Percentiles rank a stretch among this genome's conserved stretches.
Evolutionary conservation across 2,113 vertebrate genomes (phyloP).

Genomic region (Cardinalis cardinalis): DNA sequence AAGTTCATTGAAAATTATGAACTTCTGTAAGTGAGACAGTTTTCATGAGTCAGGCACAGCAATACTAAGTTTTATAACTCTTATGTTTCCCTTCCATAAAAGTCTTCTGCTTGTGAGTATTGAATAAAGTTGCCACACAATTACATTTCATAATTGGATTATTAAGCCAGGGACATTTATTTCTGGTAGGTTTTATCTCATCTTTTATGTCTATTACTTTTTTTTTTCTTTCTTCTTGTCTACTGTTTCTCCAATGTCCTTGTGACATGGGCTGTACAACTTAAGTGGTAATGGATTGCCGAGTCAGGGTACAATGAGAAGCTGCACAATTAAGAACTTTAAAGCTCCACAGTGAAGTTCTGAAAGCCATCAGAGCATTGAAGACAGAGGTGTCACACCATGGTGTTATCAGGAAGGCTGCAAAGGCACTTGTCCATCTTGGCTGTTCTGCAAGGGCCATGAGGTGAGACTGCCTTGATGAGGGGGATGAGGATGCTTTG

Average conservation of each 20-base stretch:
- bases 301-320: not conserved
- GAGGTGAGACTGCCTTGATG: not conserved
- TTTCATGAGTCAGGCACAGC: not conserved
- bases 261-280: not conserved
- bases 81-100: not conserved
- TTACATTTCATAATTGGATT: not conserved
- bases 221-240: not conserved
- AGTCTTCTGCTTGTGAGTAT: not conserved
- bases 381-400: rapidly evolving
- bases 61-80: not conserved
- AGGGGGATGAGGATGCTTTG: too few species aligned
- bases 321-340: not conserved
- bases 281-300: not conserved
- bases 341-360: not conserved
- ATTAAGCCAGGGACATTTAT: not conserved
- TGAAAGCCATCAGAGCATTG: not conserved
- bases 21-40: not conserved
- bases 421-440: not conserved
- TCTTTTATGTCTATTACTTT: not conserved
- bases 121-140: not conserved
- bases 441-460: rapidly evolving
- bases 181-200: not conserved
- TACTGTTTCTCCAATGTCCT: not conserved
- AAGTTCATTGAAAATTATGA: not conserved
- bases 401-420: not conserved